Percentiles rank a stretch among this genome's conserved stretches.
These are phyloP conservation scores for Clinocottus analis DNA, from an alignment of 2,113 vertebrate species.

Conservation along the genomic window DNA sequence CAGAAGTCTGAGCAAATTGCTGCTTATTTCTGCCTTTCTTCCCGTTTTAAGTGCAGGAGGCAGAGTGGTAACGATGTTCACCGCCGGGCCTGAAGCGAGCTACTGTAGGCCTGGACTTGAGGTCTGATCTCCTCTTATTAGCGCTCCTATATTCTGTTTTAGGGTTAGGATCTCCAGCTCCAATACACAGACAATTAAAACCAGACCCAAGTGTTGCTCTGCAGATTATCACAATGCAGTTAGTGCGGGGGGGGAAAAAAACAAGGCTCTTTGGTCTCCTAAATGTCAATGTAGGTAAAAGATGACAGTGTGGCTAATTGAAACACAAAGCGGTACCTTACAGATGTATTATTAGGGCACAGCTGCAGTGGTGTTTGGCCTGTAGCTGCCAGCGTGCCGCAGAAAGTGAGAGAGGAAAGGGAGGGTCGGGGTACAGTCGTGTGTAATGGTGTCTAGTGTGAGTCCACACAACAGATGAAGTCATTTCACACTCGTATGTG, in stretches of 20 bases:
- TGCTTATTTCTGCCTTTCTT: constrained; percentile 38
- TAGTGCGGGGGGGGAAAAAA: constrained; percentile 23
- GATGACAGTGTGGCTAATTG: constrained; percentile 37
- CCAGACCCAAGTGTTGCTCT: constrained; percentile 7
- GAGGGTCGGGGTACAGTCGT: constrained; percentile 64
- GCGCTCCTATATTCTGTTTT: neutral
- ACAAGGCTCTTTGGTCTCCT: constrained; percentile 10
- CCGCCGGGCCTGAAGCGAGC: constrained; percentile 42
- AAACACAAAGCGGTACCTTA: constrained; percentile 52
- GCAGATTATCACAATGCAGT: constrained; percentile 39
- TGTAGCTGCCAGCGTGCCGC: constrained; percentile 47
- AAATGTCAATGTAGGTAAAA: constrained; percentile 48
- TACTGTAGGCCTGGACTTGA: constrained; percentile 49
- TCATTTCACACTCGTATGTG: constrained; percentile 82
- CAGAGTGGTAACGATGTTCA: constrained; percentile 65
- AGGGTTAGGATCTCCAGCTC: constrained; percentile 8
- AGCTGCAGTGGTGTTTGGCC: constrained; percentile 51
- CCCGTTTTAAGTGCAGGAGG: constrained; percentile 45
- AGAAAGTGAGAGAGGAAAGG: constrained; percentile 50
- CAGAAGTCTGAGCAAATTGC: constrained; percentile 77
- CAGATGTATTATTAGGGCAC: constrained; percentile 59
- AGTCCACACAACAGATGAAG: constrained; percentile 77
- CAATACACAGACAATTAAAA: constrained; percentile 42
- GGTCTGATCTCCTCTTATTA: constrained; percentile 59
- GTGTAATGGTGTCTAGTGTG: constrained; percentile 75